These are phyloP conservation scores for Megaptera novaeangliae DNA, from an alignment of 2,113 vertebrate species.

Conservation along the genomic window DNA sequence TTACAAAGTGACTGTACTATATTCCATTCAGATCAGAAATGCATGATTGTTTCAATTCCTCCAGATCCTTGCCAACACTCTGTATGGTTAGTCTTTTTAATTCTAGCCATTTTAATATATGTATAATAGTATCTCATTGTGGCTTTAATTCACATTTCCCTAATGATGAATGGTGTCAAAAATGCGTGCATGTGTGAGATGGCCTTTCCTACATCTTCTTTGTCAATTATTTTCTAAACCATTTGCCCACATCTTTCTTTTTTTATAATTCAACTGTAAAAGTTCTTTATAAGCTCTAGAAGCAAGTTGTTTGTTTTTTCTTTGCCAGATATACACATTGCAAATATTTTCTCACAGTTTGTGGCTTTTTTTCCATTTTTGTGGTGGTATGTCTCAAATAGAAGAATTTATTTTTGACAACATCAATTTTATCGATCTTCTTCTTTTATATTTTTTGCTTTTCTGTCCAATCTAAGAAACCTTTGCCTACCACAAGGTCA, in stretches of 20 bases:
- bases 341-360: neutral
- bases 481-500: neutral
- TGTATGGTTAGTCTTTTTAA: neutral
- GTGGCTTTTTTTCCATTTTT: neutral
- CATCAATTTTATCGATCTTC: neutral
- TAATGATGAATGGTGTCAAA: neutral
- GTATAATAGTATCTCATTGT: neutral
- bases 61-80: neutral
- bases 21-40: neutral
- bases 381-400: neutral
- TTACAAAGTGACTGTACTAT: neutral
- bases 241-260: neutral
- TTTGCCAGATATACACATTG: neutral
- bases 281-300: neutral
- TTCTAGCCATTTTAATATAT: neutral
- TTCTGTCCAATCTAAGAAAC: neutral
- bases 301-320: neutral
- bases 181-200: neutral
- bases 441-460: neutral
- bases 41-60: neutral
- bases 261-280: neutral
- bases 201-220: neutral
- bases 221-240: neutral
- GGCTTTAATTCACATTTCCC: neutral
- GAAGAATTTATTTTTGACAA: neutral